Conservation (phyloP, 1,140 invertebrate genomes). For the Propsilocerus akamusi region DNA sequence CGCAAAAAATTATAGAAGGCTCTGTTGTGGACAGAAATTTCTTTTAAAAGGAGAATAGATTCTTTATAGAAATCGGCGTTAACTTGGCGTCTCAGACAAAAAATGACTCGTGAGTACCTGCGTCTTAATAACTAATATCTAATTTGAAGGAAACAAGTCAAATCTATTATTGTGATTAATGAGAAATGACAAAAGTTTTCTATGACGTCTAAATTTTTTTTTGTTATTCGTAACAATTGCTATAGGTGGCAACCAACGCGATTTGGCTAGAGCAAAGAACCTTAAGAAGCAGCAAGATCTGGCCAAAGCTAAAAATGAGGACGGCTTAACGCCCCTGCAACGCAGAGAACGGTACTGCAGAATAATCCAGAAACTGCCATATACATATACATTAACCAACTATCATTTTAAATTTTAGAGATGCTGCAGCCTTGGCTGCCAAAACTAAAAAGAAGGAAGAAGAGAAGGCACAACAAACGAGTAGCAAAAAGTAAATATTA, state of each 20-base stretch:
- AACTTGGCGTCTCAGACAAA: too few species aligned
- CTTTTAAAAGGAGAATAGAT: too few species aligned
- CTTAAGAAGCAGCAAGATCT: constrained; percentile 9
- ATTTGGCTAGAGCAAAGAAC: constrained; percentile 9
- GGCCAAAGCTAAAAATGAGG: constrained; percentile 6
- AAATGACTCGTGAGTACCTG: not conserved
- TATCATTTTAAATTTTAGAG: too few species aligned
- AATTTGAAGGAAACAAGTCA: not conserved
- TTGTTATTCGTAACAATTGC: not conserved
- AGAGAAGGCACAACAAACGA: not conserved
- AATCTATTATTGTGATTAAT: not conserved
- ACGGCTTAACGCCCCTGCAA: constrained; percentile 8
- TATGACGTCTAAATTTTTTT: not conserved
- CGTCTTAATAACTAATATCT: not conserved
- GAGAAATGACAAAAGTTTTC: not conserved
- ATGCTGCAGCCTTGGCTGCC: too few species aligned
- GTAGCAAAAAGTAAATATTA: not conserved
- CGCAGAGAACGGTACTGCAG: constrained; percentile 6
- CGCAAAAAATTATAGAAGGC: too few species aligned
- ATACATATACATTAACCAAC: too few species aligned
- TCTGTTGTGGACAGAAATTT: too few species aligned
- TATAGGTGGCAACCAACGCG: constrained; percentile 8
- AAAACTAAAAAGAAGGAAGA: too few species aligned
- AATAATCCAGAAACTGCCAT: too few species aligned
- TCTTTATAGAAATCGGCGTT: too few species aligned